phyloP scores from a whole-genome alignment of 2,113 vertebrate species.

The Ptilorrhoa leucosticta region DNA sequence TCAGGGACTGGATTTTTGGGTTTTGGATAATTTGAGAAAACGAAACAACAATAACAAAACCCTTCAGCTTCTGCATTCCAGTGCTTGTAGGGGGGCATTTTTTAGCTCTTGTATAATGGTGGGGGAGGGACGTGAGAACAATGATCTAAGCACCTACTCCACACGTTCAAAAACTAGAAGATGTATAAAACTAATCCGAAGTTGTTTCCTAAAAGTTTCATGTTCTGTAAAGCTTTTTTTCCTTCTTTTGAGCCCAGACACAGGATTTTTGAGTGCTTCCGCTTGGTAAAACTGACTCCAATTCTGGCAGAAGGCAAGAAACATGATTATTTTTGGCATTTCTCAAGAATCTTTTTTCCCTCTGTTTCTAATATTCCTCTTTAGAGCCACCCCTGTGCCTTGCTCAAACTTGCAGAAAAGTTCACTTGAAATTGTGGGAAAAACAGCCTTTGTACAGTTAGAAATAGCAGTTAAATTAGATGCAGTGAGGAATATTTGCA shows the following conservation, averaged over 20 bases:
- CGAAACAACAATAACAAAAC: not conserved
- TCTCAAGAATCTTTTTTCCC: not conserved
- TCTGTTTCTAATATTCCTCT: not conserved
- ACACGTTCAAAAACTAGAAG: not conserved
- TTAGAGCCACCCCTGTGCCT: not conserved
- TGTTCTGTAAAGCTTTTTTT: not conserved
- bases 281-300: conserved; percentile 6
- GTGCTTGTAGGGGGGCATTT: conserved; percentile 50
- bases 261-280: not conserved
- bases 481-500: not conserved
- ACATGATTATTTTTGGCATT: conserved; percentile 29
- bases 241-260: not conserved
- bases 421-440: not conserved
- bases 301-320: not conserved
- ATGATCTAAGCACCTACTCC: not conserved
- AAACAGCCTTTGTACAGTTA: not conserved
- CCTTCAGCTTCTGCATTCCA: conserved; percentile 33
- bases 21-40: not conserved
- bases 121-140: not conserved
- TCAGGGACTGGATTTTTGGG: not conserved
- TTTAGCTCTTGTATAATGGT: conserved; percentile 27
- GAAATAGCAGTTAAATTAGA: not conserved
- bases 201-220: not conserved
- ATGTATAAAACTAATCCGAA: not conserved
- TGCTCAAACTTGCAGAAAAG: not conserved